A percentile compares a stretch with the other conserved stretches of the same genome.
phyloP scores from a whole-genome alignment of 2,888 invertebrate species.

The Phymatocera aterrima region DNA sequence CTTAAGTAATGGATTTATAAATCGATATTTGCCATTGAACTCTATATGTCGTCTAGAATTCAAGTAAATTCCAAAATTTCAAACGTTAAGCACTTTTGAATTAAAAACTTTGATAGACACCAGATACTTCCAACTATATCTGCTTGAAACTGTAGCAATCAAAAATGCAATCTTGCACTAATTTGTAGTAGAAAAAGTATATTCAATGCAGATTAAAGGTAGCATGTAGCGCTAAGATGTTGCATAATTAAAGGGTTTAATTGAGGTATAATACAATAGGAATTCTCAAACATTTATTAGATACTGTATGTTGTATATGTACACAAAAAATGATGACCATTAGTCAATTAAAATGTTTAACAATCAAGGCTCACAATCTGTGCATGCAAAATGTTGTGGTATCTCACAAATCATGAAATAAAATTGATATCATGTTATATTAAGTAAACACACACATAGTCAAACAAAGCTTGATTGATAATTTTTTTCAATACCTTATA shows the following conservation, averaged over 20 bases:
- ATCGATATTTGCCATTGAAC: neutral
- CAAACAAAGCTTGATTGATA: neutral
- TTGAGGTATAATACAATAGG: conserved; percentile 53
- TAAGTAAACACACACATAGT: neutral
- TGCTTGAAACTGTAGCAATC: neutral
- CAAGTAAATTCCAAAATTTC: neutral
- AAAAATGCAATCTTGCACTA: neutral
- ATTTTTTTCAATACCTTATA: too few relatives aligned
- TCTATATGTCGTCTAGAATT: too few relatives aligned
- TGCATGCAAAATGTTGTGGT: conserved; percentile 28
- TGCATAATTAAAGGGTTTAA: neutral
- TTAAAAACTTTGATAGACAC: neutral
- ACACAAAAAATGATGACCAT: conserved; percentile 8
- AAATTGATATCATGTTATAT: conserved; percentile 1
- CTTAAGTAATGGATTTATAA: neutral
- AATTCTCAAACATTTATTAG: conserved; percentile 61
- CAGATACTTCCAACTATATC: neutral
- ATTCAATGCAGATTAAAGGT: conserved; percentile 10
- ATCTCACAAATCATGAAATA: conserved; percentile 1
- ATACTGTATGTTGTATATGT: conserved; percentile 45
- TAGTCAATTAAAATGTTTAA: conserved; percentile 18
- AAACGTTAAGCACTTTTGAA: neutral
- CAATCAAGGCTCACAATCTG: conserved; percentile 20
- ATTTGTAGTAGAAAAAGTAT: neutral
- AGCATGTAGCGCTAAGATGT: neutral